Percentiles rank a stretch among this genome's conserved stretches.
Conservation (phyloP, 1,140 invertebrate genomes). For the Zaprionus lachaisei region DNA sequence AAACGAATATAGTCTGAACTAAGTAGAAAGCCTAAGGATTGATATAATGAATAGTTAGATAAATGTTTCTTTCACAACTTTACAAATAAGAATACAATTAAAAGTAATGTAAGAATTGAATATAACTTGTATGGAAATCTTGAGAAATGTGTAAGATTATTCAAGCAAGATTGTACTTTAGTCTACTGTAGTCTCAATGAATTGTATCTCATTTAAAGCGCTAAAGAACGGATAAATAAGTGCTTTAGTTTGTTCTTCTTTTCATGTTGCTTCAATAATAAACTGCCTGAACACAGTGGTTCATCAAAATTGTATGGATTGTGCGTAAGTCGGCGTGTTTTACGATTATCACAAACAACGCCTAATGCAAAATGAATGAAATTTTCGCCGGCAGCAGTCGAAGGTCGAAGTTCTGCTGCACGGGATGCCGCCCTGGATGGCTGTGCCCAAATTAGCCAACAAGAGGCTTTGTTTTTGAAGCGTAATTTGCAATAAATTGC, state of each 20-base stretch:
- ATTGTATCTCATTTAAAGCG: neutral
- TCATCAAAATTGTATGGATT: conserved; percentile 9
- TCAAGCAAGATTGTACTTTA: too few relatives aligned
- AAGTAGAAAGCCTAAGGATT: neutral
- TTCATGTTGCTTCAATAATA: neutral
- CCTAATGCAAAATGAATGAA: conserved; percentile 72
- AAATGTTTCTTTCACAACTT: neutral
- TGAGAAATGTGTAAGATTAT: too few relatives aligned
- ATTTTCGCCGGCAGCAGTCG: conserved; percentile 36
- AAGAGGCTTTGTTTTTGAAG: conserved; percentile 77
- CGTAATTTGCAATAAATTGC: conserved; percentile 82
- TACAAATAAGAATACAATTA: too few relatives aligned
- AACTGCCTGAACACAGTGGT: neutral
- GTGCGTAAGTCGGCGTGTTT: conserved; percentile 12
- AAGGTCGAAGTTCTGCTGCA: neutral
- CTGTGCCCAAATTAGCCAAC: conserved; percentile 68
- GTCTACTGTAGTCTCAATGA: too few relatives aligned
- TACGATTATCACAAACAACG: conserved; percentile 45
- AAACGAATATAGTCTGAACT: neutral
- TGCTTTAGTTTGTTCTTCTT: neutral
- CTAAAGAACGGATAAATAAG: neutral
- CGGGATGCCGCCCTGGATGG: neutral
- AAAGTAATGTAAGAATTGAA: too few relatives aligned
- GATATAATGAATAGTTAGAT: neutral
- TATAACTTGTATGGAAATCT: too few relatives aligned